Base-by-base conservation (phyloP, 2,797 vertebrate genomes). In the Acanthurus tractus region DNA sequence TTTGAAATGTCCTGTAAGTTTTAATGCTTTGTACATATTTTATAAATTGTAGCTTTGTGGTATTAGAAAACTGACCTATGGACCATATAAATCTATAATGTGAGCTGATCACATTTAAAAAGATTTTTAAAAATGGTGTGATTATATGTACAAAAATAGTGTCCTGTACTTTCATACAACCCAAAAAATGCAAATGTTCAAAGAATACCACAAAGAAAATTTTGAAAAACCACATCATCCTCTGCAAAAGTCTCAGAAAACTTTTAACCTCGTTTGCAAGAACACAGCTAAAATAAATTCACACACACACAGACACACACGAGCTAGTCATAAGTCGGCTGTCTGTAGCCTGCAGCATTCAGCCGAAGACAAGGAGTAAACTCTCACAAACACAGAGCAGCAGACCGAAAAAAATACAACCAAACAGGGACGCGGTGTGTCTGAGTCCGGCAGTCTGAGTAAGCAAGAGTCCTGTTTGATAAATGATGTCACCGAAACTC, bases 401-500 rank as follows among this genome's bases (percentile, higher is more conserved):
- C 0, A 25, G 56, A 45, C 20, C 38, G 63, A 63, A 79, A 74
- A 68, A 67, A 79, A 74, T 52, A 68, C 84, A 82, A 74, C 52
- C 73, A 87, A 88, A 90, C 84, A 86, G 74, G 36, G 63, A 68
- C 58, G 70, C 53, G 48, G 53, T 79, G 57, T 74, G 79, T 88
- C 81, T 82, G 80, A 79, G 63, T 73, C 66, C 52, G 55, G 61
- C 53, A 68, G 65, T 56, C 85, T 83, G 53, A 89, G 82, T 74
- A 79, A 79, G 69, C 78, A 82, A 61, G 34, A 81, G 73, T 56
- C 58, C 71, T 92, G 82, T 93, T 93, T 91, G 87, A 91, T 66
- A 75, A 86, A 83, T 93, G 87, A 94, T 86, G 90, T 94, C 91
- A 94, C 58, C 72, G 63, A 88, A 88, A 85, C 87, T 88, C 63